A percentile compares a stretch with the other conserved stretches of the same genome.
Conservation (phyloP, 2,888 invertebrate genomes). For the Tetheella fluctuosa region DNA sequence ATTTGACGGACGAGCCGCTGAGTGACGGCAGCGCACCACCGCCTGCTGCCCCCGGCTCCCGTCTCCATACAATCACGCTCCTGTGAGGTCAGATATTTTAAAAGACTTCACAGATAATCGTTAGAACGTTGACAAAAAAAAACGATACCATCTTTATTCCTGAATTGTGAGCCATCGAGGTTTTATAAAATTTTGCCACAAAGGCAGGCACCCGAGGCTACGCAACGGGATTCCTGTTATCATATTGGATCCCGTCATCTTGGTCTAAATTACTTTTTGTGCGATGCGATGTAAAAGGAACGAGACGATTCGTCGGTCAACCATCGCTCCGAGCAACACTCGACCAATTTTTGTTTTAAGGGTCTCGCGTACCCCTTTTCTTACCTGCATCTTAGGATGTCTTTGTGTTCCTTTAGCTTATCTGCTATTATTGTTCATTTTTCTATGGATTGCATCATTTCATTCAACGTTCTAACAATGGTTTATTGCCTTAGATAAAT, state of each 20-base stretch:
- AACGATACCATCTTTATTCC: conserved; percentile 45
- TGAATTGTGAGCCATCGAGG: conserved; percentile 33
- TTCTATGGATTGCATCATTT: conserved; percentile 44
- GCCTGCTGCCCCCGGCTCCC: conserved; percentile 41
- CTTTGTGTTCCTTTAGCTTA: conserved; percentile 48
- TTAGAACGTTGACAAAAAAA: conserved; percentile 51
- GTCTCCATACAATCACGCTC: conserved; percentile 21
- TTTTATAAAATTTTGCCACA: conserved; percentile 47
- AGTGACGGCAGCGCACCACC: conserved; percentile 30
- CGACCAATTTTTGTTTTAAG: conserved; percentile 66
- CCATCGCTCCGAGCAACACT: conserved; percentile 70
- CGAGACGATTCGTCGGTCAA: conserved; percentile 57
- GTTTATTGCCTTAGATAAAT: conserved; percentile 29
- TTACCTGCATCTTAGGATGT: conserved; percentile 65
- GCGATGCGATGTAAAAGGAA: conserved; percentile 59
- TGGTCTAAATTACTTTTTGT: conserved; percentile 79
- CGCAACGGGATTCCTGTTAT: conserved; percentile 82
- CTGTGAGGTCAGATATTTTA: conserved; percentile 51
- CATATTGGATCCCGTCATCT: conserved; percentile 73
- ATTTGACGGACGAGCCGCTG: conserved; percentile 72
- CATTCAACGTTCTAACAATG: conserved; percentile 32
- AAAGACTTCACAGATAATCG: conserved; percentile 35
- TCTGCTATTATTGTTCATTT: conserved; percentile 41
- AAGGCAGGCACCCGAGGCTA: conserved; percentile 67
- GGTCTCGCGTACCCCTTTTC: conserved; percentile 65